Conservation (phyloP, 2,888 invertebrate genomes). For the Norana najaformis region DNA sequence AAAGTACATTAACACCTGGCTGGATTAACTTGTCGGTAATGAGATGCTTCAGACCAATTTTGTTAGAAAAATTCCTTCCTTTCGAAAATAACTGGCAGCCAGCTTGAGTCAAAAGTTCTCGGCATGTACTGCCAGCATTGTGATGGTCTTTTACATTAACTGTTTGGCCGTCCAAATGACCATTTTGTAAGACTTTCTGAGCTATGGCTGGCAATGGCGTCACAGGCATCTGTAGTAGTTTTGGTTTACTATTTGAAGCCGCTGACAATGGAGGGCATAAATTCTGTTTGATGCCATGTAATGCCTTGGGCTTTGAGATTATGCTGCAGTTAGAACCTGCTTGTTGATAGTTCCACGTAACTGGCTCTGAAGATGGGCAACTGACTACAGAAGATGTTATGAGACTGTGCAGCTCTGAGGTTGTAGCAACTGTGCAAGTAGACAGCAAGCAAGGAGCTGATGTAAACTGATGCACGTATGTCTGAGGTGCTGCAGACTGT, state of each 20-base stretch:
- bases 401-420: neutral
- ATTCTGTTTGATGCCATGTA: neutral
- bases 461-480: neutral
- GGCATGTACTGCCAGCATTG: neutral
- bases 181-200: neutral
- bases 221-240: neutral
- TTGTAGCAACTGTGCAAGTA: neutral
- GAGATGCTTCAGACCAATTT: neutral
- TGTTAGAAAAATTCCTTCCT: neutral
- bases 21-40: neutral
- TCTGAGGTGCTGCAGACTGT: neutral
- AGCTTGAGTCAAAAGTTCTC: neutral
- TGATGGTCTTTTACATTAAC: neutral
- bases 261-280: neutral
- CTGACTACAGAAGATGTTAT: neutral
- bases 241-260: neutral
- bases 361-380: neutral
- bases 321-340: neutral
- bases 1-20: constrained; percentile 14
- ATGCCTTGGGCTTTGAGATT: neutral
- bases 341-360: neutral
- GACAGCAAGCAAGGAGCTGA: neutral
- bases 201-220: neutral
- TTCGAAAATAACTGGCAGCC: neutral
- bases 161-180: neutral